Conservation (phyloP, 1,140 invertebrate genomes). For the Penaeus indicus region DNA sequence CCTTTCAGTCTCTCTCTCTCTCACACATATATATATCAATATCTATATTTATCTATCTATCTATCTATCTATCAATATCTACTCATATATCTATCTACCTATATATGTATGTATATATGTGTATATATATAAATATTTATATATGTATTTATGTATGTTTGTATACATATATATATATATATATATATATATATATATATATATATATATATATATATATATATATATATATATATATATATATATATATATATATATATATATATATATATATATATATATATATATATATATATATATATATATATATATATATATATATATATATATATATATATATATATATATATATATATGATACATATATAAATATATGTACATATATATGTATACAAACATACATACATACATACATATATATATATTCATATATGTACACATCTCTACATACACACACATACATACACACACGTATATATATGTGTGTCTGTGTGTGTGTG, state of each 20-base stretch:
- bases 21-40: slow-evolving; percentile 3
- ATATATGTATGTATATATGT: background rate
- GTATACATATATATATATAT: slow-evolving; percentile 3
- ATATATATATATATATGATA: slow-evolving; percentile 18
- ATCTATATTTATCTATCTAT: too few relatives aligned
- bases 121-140: background rate
- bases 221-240: slow-evolving; percentile 19
- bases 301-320: background rate
- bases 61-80: background rate
- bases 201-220: slow-evolving; percentile 22
- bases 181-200: background rate
- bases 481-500: slow-evolving; percentile 9
- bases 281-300: slow-evolving; percentile 6
- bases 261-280: slow-evolving; percentile 16
- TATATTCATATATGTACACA: background rate
- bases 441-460: background rate
- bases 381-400: background rate
- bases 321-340: slow-evolving; percentile 21
- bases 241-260: slow-evolving; percentile 15
- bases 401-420: background rate
- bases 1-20: background rate
- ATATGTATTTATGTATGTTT: slow-evolving; percentile 5
- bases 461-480: slow-evolving; percentile 11
- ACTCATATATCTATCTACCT: background rate
- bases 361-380: background rate